A percentile compares a stretch with the other conserved stretches of the same genome.
phyloP scores from a whole-genome alignment of 2,888 invertebrate genomes.

The Andrena haemorrhoa region DNA sequence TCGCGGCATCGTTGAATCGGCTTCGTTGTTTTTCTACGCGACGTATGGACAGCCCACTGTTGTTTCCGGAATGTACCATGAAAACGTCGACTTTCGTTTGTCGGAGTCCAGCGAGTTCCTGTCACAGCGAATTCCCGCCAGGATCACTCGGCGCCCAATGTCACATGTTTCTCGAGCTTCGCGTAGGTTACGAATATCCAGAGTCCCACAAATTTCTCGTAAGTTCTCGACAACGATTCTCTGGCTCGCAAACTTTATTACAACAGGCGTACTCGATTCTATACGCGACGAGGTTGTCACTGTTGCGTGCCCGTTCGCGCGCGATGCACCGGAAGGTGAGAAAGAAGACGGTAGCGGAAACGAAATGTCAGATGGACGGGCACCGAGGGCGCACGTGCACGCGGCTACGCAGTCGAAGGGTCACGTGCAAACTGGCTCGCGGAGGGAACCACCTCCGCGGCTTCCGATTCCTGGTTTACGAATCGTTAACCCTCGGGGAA shows the following conservation, averaged over 20 bases:
- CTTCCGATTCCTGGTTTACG: constrained; percentile 22
- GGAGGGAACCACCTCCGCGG: constrained; percentile 27
- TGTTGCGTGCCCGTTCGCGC: background rate
- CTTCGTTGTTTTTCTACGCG: constrained; percentile 20
- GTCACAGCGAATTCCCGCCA: background rate
- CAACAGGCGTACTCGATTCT: background rate
- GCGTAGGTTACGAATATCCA: background rate
- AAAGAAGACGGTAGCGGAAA: background rate
- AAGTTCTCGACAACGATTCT: background rate
- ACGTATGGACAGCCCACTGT: constrained; percentile 23
- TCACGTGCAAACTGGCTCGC: constrained; percentile 46
- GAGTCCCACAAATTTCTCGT: background rate
- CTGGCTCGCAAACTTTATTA: background rate
- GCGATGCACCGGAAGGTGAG: background rate
- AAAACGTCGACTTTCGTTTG: constrained; percentile 4
- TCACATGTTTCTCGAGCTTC: constrained; percentile 36
- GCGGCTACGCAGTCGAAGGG: constrained; percentile 5
- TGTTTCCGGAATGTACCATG: constrained; percentile 10
- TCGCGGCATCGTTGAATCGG: constrained; percentile 75
- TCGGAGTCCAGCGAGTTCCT: constrained; percentile 17
- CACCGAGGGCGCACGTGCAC: constrained; percentile 49
- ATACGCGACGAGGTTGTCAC: background rate
- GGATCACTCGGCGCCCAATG: background rate
- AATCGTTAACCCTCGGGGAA: constrained; percentile 36
- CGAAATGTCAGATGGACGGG: constrained; percentile 12